These are phyloP conservation scores for Melanaphis sacchari DNA, from an alignment of 1,140 invertebrate genomes.

Conservation along the genomic window DNA sequence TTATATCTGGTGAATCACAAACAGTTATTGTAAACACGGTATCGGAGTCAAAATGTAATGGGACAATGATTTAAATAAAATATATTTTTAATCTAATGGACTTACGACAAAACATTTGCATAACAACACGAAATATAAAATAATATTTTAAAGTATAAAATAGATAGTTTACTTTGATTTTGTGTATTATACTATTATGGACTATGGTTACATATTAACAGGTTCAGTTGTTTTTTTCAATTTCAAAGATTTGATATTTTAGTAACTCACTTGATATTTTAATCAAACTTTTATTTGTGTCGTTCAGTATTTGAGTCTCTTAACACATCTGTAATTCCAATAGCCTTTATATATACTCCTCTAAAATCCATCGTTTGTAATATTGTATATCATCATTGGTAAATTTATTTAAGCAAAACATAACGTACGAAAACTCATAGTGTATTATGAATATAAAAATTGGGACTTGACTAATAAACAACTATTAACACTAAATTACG, in stretches of 20 bases:
- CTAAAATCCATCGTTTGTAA: background rate
- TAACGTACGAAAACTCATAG: background rate
- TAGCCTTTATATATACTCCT: background rate
- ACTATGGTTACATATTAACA: no score
- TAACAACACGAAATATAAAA: no score
- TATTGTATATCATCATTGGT: background rate
- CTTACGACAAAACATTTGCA: no score
- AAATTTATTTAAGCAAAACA: background rate
- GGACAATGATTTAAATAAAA: background rate
- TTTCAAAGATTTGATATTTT: background rate
- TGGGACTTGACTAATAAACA: background rate
- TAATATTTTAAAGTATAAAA: no score
- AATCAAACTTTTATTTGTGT: background rate
- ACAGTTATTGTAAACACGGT: background rate
- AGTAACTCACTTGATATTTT: no score
- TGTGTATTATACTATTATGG: no score
- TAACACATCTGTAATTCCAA: background rate
- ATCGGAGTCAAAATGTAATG: background rate
- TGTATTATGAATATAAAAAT: background rate
- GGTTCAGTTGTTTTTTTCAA: no score
- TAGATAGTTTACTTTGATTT: no score
- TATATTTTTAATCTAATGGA: no score
- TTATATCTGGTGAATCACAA: background rate
- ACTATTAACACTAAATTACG: background rate
- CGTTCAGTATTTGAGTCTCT: fast-evolving